Percentiles rank a stretch among this genome's conserved stretches.
These are phyloP conservation scores for Malthinus flaveolus DNA, from an alignment of 2,888 invertebrate genomes.

Conservation along the genomic window DNA sequence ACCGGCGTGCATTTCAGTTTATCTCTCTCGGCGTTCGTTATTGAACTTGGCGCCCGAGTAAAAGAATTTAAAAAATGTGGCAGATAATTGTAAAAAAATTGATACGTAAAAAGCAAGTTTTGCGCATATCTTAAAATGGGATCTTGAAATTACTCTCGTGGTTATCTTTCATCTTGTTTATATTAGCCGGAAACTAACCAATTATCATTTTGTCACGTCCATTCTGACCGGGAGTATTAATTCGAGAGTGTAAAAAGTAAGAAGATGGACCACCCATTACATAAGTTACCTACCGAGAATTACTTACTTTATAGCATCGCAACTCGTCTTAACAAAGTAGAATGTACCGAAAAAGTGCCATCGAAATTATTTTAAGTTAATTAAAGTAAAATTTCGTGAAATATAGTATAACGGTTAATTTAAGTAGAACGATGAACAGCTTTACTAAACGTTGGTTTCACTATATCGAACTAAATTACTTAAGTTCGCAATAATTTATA, in stretches of 20 bases:
- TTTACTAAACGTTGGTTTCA: conserved; percentile 15
- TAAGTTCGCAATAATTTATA: not conserved
- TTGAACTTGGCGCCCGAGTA: no score
- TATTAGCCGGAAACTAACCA: conserved; percentile 23
- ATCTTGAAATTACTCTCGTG: conserved; percentile 14
- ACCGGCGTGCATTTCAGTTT: no score
- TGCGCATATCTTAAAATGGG: conserved; percentile 12
- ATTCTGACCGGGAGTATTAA: conserved; percentile 8
- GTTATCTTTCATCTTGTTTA: conserved; percentile 22
- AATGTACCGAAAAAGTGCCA: not conserved
- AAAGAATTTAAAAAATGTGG: not conserved
- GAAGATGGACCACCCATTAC: conserved; percentile 32
- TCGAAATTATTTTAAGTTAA: not conserved
- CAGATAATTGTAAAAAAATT: conserved; percentile 10
- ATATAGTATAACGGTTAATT: conserved; percentile 12
- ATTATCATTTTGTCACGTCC: conserved; percentile 31
- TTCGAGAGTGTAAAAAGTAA: conserved; percentile 14
- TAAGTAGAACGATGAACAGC: conserved; percentile 16
- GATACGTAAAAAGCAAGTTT: conserved; percentile 13
- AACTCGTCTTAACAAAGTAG: conserved; percentile 23
- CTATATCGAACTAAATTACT: conserved; percentile 9
- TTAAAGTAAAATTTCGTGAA: conserved; percentile 6
- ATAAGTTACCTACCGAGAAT: conserved; percentile 34
- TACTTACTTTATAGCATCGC: conserved; percentile 25
- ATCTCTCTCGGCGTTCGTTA: no score